Evolutionary conservation across 2,113 vertebrate genomes (phyloP).

Genomic region (Phalacrocorax carbo): DNA sequence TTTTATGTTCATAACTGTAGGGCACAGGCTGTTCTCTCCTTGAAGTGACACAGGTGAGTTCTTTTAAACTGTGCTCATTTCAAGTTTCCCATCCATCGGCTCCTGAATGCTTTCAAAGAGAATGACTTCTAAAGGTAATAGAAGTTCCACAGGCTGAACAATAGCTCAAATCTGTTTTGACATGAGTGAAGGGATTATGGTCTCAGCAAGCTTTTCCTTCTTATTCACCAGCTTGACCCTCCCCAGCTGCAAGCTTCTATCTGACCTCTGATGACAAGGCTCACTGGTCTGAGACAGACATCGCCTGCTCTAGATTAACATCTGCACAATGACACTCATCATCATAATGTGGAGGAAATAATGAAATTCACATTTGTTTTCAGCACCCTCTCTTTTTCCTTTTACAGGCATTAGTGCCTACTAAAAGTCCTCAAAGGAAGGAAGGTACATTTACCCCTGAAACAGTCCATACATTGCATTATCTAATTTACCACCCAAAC

Average conservation of each 20-base stretch:
- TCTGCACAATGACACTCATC: neutral
- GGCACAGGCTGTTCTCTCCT: constrained; percentile 33
- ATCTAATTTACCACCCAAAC: neutral
- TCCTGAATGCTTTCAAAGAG: constrained; percentile 29
- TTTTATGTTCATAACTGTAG: neutral
- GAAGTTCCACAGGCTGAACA: constrained; percentile 49
- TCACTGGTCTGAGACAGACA: neutral
- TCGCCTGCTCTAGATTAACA: neutral
- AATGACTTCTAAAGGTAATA: constrained; percentile 55
- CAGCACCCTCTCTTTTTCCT: neutral
- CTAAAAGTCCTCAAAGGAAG: neutral
- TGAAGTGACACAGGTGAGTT: constrained; percentile 55
- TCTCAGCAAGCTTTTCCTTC: constrained; percentile 34
- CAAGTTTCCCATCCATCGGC: constrained; percentile 6
- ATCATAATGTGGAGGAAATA: neutral
- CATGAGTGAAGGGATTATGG: constrained; percentile 45
- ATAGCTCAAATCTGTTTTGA: constrained; percentile 62
- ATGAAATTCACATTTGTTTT: neutral
- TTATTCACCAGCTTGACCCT: constrained; percentile 25
- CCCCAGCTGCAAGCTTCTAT: neutral
- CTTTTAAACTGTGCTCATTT: constrained; percentile 41
- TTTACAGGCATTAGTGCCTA: neutral
- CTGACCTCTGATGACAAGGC: neutral
- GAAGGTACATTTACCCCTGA: neutral
- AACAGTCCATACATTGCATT: neutral